Evolutionary conservation across 2,888 invertebrate genomes (phyloP).

Genomic region (Calameuta pallipes): DNA sequence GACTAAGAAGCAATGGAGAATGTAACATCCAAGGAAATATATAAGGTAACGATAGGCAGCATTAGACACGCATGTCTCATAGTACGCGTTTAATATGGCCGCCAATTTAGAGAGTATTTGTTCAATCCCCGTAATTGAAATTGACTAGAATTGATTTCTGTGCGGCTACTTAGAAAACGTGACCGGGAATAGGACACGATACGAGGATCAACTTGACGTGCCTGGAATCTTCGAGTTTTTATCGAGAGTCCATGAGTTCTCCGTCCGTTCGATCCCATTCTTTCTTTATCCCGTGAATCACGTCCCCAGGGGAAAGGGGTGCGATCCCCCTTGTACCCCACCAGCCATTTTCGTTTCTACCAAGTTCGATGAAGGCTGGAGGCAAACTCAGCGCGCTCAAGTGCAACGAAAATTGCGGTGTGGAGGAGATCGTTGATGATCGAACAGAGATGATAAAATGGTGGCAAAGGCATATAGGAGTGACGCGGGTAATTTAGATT

Average conservation of each 20-base stretch:
- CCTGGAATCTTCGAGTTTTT: neutral
- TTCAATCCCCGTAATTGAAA: neutral
- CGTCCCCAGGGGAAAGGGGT: neutral
- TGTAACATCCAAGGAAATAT: neutral
- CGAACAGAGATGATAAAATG: neutral
- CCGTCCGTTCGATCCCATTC: neutral
- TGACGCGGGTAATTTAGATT: neutral
- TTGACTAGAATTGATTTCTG: neutral
- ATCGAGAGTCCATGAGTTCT: neutral
- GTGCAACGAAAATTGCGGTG: neutral
- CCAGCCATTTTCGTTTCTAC: neutral
- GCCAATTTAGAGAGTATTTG: neutral
- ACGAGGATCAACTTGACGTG: neutral
- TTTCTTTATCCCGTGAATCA: neutral
- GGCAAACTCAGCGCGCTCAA: neutral
- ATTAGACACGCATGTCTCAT: neutral
- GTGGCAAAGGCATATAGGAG: neutral
- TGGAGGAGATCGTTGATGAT: neutral
- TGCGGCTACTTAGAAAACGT: neutral
- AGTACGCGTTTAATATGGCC: neutral
- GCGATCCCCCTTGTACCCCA: neutral
- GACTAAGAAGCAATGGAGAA: neutral
- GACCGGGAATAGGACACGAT: neutral
- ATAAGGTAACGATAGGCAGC: neutral
- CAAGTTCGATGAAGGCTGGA: neutral